Conservation (phyloP, 2,113 vertebrate species). For the Zosterops lateralis region DNA sequence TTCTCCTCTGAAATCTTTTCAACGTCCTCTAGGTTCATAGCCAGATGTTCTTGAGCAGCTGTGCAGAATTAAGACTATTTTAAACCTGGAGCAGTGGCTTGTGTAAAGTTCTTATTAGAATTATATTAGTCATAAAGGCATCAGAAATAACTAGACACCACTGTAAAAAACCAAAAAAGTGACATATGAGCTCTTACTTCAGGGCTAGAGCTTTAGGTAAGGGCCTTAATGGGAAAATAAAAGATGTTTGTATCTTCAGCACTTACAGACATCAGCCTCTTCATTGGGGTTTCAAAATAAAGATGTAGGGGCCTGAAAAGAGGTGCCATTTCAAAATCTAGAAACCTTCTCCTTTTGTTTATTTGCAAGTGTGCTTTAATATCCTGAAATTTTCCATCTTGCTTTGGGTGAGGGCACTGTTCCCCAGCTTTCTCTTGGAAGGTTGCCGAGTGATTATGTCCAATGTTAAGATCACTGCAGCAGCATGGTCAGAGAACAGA, state of each 20-base stretch:
- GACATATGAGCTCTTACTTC: background rate
- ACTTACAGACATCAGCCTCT: background rate
- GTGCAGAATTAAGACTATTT: background rate
- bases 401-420: background rate
- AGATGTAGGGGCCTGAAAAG: background rate
- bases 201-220: background rate
- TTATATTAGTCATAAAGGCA: background rate
- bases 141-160: background rate
- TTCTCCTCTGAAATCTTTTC: background rate
- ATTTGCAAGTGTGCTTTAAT: background rate
- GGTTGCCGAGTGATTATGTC: background rate
- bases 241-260: background rate
- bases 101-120: background rate
- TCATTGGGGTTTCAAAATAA: background rate
- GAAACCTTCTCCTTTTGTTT: background rate
- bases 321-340: background rate
- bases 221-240: background rate
- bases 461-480: background rate
- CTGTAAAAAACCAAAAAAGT: background rate
- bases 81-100: background rate
- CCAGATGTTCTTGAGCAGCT: background rate
- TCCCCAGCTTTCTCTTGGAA: background rate
- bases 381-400: background rate
- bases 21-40: background rate
- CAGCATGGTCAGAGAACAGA: background rate